Conservation (phyloP, 2,113 vertebrate genomes). For the Otus sunia region DNA sequence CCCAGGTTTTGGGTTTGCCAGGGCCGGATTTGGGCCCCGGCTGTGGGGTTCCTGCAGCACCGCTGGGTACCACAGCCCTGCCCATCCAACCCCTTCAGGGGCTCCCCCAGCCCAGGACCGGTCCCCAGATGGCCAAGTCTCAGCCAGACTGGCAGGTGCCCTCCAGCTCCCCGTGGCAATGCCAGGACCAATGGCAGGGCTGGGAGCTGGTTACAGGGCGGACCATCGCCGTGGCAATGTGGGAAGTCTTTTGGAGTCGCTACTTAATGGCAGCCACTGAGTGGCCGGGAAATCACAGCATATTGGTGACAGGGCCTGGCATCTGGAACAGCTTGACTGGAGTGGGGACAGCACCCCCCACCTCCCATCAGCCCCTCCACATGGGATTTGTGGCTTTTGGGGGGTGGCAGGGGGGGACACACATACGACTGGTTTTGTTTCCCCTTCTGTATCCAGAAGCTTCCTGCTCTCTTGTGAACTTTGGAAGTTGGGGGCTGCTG, state of each 20-base stretch:
- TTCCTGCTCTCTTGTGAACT: background rate
- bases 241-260: slow-evolving; percentile 86
- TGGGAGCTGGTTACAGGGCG: slow-evolving; percentile 89
- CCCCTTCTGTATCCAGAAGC: too few species aligned
- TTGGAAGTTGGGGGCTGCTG: background rate
- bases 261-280: slow-evolving; percentile 82
- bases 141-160: slow-evolving; percentile 49
- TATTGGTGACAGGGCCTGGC: background rate
- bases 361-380: too few species aligned
- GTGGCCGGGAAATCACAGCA: slow-evolving; percentile 33
- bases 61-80: background rate
- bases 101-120: background rate
- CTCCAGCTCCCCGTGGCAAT: slow-evolving; percentile 78
- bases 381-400: too few species aligned
- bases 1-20: background rate
- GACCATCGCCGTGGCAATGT: slow-evolving; percentile 80
- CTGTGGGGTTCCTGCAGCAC: background rate
- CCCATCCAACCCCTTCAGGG: too few species aligned
- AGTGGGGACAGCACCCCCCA: too few species aligned
- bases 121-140: background rate
- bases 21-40: background rate
- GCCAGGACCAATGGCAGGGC: slow-evolving; percentile 74
- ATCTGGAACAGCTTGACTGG: background rate
- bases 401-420: too few species aligned
- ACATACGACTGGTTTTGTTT: too few species aligned